These are phyloP conservation scores for Pandion haliaetus DNA, from an alignment of 2,113 vertebrate species.

Conservation along the genomic window DNA sequence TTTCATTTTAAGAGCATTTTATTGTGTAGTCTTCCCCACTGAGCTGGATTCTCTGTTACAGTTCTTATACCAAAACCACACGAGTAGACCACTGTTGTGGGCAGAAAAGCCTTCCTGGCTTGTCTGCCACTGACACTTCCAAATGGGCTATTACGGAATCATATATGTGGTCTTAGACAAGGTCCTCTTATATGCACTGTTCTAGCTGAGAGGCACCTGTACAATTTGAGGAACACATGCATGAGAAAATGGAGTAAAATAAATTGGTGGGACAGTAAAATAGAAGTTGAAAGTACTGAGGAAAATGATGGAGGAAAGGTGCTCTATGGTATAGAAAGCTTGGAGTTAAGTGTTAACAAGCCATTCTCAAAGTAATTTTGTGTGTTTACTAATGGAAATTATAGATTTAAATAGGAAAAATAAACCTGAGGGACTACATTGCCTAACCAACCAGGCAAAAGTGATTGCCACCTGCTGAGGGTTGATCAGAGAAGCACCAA, in stretches of 20 bases:
- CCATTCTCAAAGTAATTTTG: neutral
- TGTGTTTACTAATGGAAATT: neutral
- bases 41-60: neutral
- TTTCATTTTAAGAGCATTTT: conserved; percentile 17
- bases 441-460: neutral
- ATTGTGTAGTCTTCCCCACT: neutral
- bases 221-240: neutral
- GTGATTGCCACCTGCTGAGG: neutral
- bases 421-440: neutral
- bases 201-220: neutral
- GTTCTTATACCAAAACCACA: neutral
- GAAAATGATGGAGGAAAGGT: neutral
- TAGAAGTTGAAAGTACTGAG: neutral
- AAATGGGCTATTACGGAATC: neutral
- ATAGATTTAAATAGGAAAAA: neutral
- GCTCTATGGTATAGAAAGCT: neutral
- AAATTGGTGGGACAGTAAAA: neutral
- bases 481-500: neutral
- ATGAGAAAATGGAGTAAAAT: neutral
- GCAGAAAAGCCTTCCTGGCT: neutral
- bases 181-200: neutral
- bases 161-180: neutral
- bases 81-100: neutral
- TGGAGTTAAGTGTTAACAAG: neutral
- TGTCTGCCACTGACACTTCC: neutral